Percentiles rank a stretch among this genome's conserved stretches.
These are phyloP conservation scores for Cheumatopsyche charites DNA, from an alignment of 1,140 invertebrate genomes.

Conservation along the genomic window DNA sequence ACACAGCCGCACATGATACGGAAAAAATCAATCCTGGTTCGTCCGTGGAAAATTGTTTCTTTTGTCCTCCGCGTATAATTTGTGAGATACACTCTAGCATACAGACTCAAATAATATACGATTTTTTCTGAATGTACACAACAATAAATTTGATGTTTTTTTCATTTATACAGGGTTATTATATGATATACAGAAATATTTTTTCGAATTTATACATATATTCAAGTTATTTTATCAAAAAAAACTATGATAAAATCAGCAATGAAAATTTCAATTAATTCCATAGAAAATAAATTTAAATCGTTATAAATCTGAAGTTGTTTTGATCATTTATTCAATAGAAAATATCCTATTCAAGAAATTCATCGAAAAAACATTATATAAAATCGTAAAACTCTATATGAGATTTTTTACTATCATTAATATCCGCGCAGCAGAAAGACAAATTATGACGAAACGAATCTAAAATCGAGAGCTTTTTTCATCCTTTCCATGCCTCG, in stretches of 20 bases:
- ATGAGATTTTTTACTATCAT: slow-evolving; percentile 15
- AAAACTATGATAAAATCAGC: too few relatives aligned
- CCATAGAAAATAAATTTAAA: too few relatives aligned
- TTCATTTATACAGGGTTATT: neutral
- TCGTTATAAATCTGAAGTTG: too few relatives aligned
- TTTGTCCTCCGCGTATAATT: slow-evolving; percentile 29
- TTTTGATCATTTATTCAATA: too few relatives aligned
- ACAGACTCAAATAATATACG: neutral
- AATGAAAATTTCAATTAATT: too few relatives aligned
- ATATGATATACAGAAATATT: too few relatives aligned
- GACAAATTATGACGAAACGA: slow-evolving; percentile 25
- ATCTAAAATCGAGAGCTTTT: slow-evolving; percentile 18
- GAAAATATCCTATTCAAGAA: too few relatives aligned
- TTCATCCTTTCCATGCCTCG: neutral
- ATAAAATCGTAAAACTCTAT: too few relatives aligned
- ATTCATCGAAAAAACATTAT: too few relatives aligned
- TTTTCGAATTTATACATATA: too few relatives aligned
- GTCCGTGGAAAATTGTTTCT: slow-evolving; percentile 33
- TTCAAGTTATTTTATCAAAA: neutral
- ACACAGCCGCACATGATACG: slow-evolving; percentile 23
- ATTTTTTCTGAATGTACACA: too few relatives aligned
- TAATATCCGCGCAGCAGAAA: slow-evolving; percentile 27
- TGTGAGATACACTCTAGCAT: neutral
- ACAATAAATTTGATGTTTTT: neutral
- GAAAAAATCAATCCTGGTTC: slow-evolving; percentile 31